Percentiles rank a stretch among this genome's conserved stretches.
Evolutionary conservation across 53 echinoderm and acorn worm genomes (phyloP).

Genomic region (Hippasteria phrygiana): DNA sequence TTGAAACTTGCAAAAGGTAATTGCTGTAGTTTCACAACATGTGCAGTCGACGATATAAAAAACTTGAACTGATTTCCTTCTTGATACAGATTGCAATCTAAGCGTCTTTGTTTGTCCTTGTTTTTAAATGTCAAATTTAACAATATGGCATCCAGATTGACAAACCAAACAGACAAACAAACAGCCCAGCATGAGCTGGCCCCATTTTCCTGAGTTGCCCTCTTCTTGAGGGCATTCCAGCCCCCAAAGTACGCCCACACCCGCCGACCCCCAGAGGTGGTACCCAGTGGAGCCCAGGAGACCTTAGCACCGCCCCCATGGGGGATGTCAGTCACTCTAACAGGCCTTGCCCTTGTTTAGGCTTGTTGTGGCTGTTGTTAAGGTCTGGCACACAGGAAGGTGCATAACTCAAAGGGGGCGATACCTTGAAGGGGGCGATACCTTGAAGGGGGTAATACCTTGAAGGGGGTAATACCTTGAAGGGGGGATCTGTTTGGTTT

Average conservation of each 20-base stretch:
- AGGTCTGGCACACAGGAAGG: too few species aligned
- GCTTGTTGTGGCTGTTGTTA: too few species aligned
- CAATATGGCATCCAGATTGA: slow-evolving; percentile 29
- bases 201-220: neutral
- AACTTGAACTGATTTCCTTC: too few species aligned
- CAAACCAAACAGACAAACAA: neutral
- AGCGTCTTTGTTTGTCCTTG: too few species aligned
- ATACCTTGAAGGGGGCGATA: neutral
- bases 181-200: neutral
- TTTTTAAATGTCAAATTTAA: neutral
- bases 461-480: slow-evolving; percentile 1
- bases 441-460: neutral
- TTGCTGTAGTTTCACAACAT: too few species aligned
- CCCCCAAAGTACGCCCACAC: slow-evolving; percentile 30
- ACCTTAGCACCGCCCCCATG: neutral
- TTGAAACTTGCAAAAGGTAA: too few species aligned
- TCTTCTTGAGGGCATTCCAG: neutral
- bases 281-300: slow-evolving; percentile 20
- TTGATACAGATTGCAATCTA: too few species aligned
- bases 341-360: neutral
- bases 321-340: slow-evolving; percentile 11
- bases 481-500: too few species aligned
- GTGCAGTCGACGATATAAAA: too few species aligned
- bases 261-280: neutral
- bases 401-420: neutral